Evolutionary conservation across 92 coral and sea anemone genomes (phyloP).

Genomic region (Meandrina meandrites): DNA sequence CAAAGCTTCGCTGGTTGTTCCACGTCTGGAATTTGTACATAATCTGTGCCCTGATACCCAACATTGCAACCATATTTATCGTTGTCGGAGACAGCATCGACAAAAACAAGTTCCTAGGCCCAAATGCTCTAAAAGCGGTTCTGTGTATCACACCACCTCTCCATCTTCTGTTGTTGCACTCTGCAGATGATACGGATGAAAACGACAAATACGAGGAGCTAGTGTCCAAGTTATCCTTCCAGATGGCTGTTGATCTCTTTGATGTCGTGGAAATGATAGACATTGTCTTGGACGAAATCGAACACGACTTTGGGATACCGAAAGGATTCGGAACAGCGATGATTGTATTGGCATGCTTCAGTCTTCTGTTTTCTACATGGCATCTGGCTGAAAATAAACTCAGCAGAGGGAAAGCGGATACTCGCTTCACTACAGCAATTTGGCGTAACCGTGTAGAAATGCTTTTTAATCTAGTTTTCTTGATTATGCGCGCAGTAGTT

Average conservation of each 20-base stretch:
- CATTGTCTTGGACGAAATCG: conserved; percentile 9
- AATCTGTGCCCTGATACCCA: neutral
- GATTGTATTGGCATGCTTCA: conserved; percentile 6
- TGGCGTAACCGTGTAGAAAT: neutral
- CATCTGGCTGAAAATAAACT: conserved; percentile 24
- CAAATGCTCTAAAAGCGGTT: conserved; percentile 14
- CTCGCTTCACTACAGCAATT: conserved; percentile 4
- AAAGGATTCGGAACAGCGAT: neutral
- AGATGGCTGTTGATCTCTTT: conserved; percentile 21
- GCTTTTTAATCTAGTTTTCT: conserved; percentile 22
- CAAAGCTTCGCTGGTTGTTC: conserved; percentile 28
- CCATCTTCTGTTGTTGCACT: conserved; percentile 63
- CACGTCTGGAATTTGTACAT: conserved; percentile 20
- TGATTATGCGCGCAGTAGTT: conserved; percentile 42
- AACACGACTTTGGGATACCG: neutral
- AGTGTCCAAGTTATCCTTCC: conserved; percentile 25
- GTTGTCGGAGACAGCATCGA: conserved; percentile 26
- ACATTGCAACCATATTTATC: conserved; percentile 14
- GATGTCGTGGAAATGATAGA: conserved; percentile 21
- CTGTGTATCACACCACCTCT: conserved; percentile 76
- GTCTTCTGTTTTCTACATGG: neutral
- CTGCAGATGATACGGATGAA: conserved; percentile 17
- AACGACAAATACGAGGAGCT: neutral
- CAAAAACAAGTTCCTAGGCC: conserved; percentile 8
- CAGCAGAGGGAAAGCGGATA: neutral